Conservation (phyloP, 2,797 vertebrate genomes). For the Chrysocyon brachyurus region DNA sequence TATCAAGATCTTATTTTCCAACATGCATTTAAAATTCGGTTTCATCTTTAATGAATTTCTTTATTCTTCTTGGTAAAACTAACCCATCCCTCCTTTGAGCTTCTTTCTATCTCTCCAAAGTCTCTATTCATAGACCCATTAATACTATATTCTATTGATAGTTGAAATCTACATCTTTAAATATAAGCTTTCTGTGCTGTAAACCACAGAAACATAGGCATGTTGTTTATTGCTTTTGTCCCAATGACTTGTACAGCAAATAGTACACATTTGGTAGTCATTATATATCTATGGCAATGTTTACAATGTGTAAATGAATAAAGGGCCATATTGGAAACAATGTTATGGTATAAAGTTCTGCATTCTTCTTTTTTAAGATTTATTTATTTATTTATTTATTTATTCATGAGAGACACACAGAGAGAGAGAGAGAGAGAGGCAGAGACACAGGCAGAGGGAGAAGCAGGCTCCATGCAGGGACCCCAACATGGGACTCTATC, state of each 20-base stretch:
- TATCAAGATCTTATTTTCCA: constrained; percentile 5
- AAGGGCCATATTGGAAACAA: neutral
- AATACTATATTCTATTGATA: neutral
- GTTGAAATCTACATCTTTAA: neutral
- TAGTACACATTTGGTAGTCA: neutral
- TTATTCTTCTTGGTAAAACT: neutral
- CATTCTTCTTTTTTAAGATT: neutral
- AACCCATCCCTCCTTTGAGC: neutral
- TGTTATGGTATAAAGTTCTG: neutral
- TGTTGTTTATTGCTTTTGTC: neutral
- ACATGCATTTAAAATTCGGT: neutral
- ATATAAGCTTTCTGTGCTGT: neutral
- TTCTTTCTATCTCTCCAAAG: neutral
- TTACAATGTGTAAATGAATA: neutral
- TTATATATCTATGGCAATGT: neutral
- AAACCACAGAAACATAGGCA: neutral
- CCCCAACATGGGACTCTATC: too few species aligned
- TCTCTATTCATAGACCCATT: neutral
- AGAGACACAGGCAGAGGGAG: too few species aligned
- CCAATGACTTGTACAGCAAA: neutral
- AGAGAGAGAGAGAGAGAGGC: too few species aligned
- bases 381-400: too few species aligned
- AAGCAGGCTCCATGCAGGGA: too few species aligned
- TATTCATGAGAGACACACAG: too few species aligned
- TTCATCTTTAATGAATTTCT: neutral